Percentiles rank a stretch among this genome's conserved stretches.
Evolutionary conservation across 2,888 invertebrate genomes (phyloP).

Genomic region (Rotaria sp.): DNA sequence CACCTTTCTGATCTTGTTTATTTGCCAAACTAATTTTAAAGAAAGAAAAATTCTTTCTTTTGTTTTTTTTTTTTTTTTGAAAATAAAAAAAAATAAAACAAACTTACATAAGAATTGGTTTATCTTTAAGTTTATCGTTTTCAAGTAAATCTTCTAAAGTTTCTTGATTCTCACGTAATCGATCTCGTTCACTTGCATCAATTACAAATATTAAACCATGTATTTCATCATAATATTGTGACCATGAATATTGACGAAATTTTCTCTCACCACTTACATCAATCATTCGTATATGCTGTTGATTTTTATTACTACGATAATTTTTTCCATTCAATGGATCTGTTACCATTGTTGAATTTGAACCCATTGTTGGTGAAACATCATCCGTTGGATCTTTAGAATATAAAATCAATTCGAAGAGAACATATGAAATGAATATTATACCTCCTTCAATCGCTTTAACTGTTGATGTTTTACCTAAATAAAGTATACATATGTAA

Average conservation of each 20-base stretch:
- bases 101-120: background rate
- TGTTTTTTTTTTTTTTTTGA: no score
- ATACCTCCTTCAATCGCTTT: background rate
- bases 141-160: background rate
- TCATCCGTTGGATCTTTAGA: background rate
- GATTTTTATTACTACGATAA: background rate
- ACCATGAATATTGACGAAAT: background rate
- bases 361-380: background rate
- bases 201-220: background rate
- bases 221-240: background rate
- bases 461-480: background rate
- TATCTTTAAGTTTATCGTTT: background rate
- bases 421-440: background rate
- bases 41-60: no score
- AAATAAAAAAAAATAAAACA: background rate
- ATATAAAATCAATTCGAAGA: background rate
- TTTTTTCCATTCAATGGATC: background rate
- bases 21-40: background rate
- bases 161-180: background rate
- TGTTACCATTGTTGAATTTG: background rate
- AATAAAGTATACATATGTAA: background rate
- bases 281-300: background rate
- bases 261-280: background rate
- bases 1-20: background rate
- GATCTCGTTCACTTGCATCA: background rate